phyloP scores from a whole-genome alignment of 2,113 vertebrate species.

The Cyanocitta stelleri region DNA sequence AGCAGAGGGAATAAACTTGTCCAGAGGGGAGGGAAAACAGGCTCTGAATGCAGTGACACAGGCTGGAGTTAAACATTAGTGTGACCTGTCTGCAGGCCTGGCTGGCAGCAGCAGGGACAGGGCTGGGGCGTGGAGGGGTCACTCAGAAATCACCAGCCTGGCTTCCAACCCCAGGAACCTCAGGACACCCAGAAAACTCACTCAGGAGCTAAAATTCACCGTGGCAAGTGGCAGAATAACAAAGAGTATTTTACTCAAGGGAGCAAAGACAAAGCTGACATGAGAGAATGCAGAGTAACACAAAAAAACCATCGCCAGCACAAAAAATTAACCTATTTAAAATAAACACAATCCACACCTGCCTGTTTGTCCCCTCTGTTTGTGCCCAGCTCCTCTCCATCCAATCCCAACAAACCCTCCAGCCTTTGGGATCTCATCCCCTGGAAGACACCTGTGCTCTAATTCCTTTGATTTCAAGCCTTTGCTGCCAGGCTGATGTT shows the following conservation, averaged over 20 bases:
- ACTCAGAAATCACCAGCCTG: neutral
- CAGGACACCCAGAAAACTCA: neutral
- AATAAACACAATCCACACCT: fast-evolving
- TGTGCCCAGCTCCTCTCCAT: neutral
- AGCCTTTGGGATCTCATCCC: neutral
- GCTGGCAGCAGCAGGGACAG: neutral
- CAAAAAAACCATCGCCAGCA: neutral
- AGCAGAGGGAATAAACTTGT: neutral
- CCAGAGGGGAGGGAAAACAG: neutral
- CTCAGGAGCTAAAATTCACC: neutral
- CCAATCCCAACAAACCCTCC: neutral
- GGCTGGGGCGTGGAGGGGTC: neutral
- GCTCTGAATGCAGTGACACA: conserved; percentile 34
- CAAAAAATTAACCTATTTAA: neutral
- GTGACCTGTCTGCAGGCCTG: conserved; percentile 9
- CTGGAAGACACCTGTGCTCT: neutral
- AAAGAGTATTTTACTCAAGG: neutral
- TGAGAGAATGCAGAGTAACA: neutral
- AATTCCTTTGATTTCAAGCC: neutral
- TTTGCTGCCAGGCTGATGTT: neutral
- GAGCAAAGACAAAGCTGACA: neutral
- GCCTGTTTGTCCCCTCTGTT: neutral
- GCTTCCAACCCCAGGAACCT: neutral
- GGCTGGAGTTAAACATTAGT: conserved; percentile 58
- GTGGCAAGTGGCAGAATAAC: neutral